Evolutionary conservation across 2,113 vertebrate species (phyloP), one percentile per base, ranked within the genome.

Genomic region (Tyrannus savana): DNA sequence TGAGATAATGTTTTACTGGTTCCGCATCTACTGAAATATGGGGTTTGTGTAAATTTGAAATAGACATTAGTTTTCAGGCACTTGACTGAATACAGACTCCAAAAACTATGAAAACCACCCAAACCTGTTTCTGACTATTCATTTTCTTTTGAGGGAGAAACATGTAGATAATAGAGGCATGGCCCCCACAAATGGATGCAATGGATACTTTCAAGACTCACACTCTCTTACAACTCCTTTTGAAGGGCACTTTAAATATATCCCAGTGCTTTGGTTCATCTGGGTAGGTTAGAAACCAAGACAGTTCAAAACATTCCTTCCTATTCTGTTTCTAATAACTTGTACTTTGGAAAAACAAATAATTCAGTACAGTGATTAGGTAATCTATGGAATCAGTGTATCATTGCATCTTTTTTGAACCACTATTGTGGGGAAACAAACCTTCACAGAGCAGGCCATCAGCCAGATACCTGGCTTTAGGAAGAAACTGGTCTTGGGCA

Each of bases 251-350:
- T 44, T 60, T 16, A 87, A 91, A 90, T 69, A 50, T 66, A 85
- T 12, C 85, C 4, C 59, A 62, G 41, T 60, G 53, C 19, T 84
- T 62, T 72, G 5, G 8, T 87, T 96, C 66, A n/a, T 85, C n/a
- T 53, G 62, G 47, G 35, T 82, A 63, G n/a, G 72, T 85, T 83
- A 76, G 79, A 88, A 95, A 83, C 19, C 25, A 93, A 83, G 75
- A 64, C 9, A 87, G 49, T 31, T 80, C 50, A 84, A 80, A 90
- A 94, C 50, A 80, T 83, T 88, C 66, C 67, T 85, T 92, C 72
- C 50, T 80, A n/a, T 71, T 96, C 84, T 89, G 93, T 74, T 96
- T 74, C 71, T 94, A 90, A 80, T 95, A 93, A 86, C 28, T 66
- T 62, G 55, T 67, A 47, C 50, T 86, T 92, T 71, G 72, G 39